Percentiles rank a stretch among this genome's conserved stretches.
These are phyloP conservation scores for Camponotus pennsylvanicus DNA, from an alignment of 1,140 invertebrate genomes.

Conservation along the genomic window DNA sequence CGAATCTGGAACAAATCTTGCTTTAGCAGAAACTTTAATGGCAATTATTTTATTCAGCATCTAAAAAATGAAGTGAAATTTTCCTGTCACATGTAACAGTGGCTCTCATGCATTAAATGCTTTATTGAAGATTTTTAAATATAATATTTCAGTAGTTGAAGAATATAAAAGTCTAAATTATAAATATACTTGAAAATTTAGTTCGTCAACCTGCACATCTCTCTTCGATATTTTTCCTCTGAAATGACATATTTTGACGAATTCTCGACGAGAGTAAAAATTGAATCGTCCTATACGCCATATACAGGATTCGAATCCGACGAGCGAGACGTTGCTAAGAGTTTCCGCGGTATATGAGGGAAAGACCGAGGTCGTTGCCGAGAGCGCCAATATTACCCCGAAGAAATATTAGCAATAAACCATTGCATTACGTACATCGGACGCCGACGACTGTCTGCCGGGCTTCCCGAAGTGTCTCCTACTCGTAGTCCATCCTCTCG, in stretches of 20 bases:
- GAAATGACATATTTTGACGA: not conserved
- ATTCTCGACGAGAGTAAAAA: constrained; percentile 15
- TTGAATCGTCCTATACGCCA: not conserved
- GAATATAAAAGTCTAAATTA: not conserved
- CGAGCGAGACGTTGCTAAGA: constrained; percentile 29
- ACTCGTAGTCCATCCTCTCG: constrained; percentile 55
- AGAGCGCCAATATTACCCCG: constrained; percentile 68
- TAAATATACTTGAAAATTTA: not conserved
- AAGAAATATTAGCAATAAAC: constrained; percentile 76
- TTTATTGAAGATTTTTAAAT: not conserved
- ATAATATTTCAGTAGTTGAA: not conserved
- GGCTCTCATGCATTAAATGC: not conserved
- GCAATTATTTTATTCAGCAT: not conserved
- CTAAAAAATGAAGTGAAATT: not conserved
- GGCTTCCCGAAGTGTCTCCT: constrained; percentile 17
- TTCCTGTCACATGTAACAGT: not conserved
- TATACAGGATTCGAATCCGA: constrained; percentile 17
- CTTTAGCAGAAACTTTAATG: not conserved
- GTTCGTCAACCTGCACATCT: not conserved
- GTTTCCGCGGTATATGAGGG: constrained; percentile 29
- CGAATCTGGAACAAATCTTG: not conserved
- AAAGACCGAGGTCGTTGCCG: constrained; percentile 32
- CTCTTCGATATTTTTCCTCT: not conserved
- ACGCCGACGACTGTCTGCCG: constrained; percentile 16
- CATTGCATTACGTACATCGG: constrained; percentile 66